Percentiles rank a stretch among this genome's conserved stretches.
Conservation (phyloP, 2,888 invertebrate genomes). For the Drosophila merina region DNA sequence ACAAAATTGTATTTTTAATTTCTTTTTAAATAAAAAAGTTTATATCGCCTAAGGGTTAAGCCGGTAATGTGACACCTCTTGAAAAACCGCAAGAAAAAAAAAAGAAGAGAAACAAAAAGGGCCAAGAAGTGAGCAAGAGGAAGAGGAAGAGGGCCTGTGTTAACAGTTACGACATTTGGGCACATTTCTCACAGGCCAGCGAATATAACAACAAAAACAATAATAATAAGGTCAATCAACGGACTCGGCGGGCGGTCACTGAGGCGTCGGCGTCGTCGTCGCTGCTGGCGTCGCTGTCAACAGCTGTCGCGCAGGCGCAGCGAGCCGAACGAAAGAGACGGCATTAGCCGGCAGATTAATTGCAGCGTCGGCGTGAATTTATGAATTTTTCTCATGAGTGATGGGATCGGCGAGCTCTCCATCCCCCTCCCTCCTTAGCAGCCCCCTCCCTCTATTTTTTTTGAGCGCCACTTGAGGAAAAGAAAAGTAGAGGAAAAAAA, state of each 20-base stretch:
- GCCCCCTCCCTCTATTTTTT: not conserved
- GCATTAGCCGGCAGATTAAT: constrained; percentile 61
- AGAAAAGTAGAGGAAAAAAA: too few relatives aligned
- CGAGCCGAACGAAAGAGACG: not conserved
- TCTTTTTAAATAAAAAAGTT: too few relatives aligned
- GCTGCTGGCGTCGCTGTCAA: constrained; percentile 61
- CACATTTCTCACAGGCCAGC: constrained; percentile 44
- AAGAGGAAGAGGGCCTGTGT: constrained; percentile 21
- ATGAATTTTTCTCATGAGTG: constrained; percentile 78
- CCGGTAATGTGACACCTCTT: constrained; percentile 1
- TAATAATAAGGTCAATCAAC: constrained; percentile 82
- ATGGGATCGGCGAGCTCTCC: constrained; percentile 41
- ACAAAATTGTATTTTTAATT: too few relatives aligned
- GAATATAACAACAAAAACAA: constrained; percentile 40
- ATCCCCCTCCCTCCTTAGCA: not conserved
- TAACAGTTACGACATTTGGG: constrained; percentile 68
- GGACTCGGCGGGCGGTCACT: constrained; percentile 75
- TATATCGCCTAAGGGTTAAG: not conserved
- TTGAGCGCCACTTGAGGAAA: constrained; percentile 70
- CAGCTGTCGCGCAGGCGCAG: constrained; percentile 71
- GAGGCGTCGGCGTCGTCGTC: constrained; percentile 13
- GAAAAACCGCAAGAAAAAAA: constrained; percentile 6
- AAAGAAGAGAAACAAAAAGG: not conserved
- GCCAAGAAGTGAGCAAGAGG: not conserved
- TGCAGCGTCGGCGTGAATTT: constrained; percentile 73